Conservation (phyloP, 2,113 vertebrate genomes). For the Sinocyclocheilus rhinocerous region DNA sequence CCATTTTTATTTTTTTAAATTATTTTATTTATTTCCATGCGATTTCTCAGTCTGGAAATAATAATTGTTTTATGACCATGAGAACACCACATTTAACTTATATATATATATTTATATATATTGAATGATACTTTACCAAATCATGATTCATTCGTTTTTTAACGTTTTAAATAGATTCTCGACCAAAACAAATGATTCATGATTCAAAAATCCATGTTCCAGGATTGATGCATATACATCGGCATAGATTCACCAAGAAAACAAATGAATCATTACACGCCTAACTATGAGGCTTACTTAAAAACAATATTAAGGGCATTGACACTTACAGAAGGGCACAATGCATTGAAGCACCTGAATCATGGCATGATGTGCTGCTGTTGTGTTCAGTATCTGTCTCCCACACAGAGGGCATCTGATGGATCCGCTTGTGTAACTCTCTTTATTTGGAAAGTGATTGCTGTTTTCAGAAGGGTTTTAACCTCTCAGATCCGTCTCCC, state of each 20-base stretch:
- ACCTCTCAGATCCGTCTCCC: slow-evolving; percentile 18
- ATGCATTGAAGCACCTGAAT: neutral
- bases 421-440: slow-evolving; percentile 24
- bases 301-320: neutral
- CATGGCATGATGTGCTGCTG: slow-evolving; percentile 14
- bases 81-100: neutral
- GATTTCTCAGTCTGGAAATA: no score
- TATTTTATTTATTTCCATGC: no score
- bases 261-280: neutral
- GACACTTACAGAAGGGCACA: neutral
- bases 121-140: no score
- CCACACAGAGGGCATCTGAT: neutral
- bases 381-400: neutral
- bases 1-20: no score
- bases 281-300: neutral
- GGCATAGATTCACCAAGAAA: neutral
- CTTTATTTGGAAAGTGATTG: slow-evolving; percentile 7
- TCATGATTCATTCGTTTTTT: no score
- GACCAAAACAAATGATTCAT: neutral
- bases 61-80: neutral
- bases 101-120: no score
- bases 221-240: neutral
- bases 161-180: neutral
- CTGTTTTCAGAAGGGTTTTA: slow-evolving; percentile 21
- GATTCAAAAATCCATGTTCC: neutral